Conservation (phyloP, 53 echinoderm and acorn worm species). For the Apostichopus leukothele region DNA sequence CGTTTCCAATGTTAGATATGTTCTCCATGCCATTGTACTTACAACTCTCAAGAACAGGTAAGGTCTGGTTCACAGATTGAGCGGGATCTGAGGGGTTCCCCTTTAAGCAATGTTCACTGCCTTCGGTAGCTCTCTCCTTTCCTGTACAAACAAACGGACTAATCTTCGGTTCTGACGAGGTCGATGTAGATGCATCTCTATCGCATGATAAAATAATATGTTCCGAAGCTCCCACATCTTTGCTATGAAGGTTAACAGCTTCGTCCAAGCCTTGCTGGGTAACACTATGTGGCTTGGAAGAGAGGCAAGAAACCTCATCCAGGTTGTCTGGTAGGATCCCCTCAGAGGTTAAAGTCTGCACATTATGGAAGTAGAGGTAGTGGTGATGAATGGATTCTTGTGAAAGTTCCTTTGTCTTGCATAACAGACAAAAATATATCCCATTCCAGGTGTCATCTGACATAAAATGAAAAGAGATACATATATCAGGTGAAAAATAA, state of each 20-base stretch:
- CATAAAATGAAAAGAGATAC: not conserved
- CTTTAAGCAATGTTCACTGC: not conserved
- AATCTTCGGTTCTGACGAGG: not conserved
- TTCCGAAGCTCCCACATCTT: not conserved
- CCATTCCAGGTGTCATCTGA: not conserved
- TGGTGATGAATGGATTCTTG: not conserved
- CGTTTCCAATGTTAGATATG: too few species aligned
- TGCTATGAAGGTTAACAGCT: not conserved
- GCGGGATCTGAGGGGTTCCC: not conserved
- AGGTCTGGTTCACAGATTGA: too few species aligned
- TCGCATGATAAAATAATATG: not conserved
- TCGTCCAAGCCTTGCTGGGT: not conserved
- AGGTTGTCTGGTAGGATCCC: not conserved
- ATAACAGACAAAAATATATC: not conserved
- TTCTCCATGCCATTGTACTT: not conserved
- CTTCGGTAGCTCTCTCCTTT: not conserved
- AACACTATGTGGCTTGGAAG: not conserved
- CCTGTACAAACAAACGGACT: not conserved
- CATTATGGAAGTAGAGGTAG: slow-evolving; percentile 1
- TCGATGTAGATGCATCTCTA: not conserved
- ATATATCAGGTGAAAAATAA: not conserved
- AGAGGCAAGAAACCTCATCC: not conserved
- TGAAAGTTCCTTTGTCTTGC: not conserved
- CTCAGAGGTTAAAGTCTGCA: not conserved
- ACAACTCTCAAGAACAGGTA: too few species aligned